Evolutionary conservation across 2,888 invertebrate species (phyloP), one percentile per base, ranked within the genome.

Genomic region (Amaurobius ferox): DNA sequence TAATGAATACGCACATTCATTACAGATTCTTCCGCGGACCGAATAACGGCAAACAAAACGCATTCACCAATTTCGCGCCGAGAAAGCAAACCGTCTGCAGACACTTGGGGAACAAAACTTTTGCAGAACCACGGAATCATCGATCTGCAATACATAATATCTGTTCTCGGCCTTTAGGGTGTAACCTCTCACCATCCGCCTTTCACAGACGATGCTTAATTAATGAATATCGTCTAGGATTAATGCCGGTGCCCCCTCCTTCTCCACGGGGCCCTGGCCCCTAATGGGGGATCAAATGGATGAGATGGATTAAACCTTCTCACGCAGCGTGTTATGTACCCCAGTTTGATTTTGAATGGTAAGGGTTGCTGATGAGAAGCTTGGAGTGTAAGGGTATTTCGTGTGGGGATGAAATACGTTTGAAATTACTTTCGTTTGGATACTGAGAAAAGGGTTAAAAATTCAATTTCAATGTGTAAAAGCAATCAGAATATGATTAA

Each of bases 201-300:
- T 85, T 77, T 78, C 77, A 77, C 55, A 66, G 83, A 66, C 77
- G 83, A 85, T 85, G 83, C 77, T 85, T 85, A 85, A 85, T 85
- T 85, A 85, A 85, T 85, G 83, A 85, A 85, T 85, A 77, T 77
- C 77, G 77, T 67, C 76, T 72, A 72, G 83, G 77, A 85, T 85
- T 85, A 85, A 77, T 85, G 77, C 83, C 76, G 76, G 62, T 32
- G 66, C 64, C 55, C 68, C 74, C 76, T 68, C 39, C 76, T 39
- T 32, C 29, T 1, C 68, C 35, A 62, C 73, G 40, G 66, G 35
- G 26, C 35, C 29, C 67, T 29, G 30, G 44, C 66, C 79, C 77
- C 66, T 77, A 85, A 85, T 85, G 77, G 83, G 77, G 72, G 83
- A 85, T 85, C 83, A 85, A 85, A 85, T 85, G 77, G 77, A 85